Percentiles rank a stretch among this genome's conserved stretches.
These are phyloP conservation scores for Melanchra persicariae DNA, from an alignment of 2,888 invertebrate genomes.

Conservation along the genomic window DNA sequence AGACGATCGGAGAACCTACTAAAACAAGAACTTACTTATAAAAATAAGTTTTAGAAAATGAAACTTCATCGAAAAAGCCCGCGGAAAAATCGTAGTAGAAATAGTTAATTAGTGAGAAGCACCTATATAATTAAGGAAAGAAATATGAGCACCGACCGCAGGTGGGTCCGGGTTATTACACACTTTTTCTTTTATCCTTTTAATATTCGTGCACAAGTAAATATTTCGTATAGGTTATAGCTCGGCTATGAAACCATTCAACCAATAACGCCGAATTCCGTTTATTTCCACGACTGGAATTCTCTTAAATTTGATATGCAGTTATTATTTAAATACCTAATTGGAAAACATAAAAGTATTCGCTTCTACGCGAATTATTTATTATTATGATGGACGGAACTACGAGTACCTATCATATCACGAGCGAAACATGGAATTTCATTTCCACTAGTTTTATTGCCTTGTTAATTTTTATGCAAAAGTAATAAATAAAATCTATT, in stretches of 20 bases:
- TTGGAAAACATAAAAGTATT: not conserved
- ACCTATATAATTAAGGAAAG: conserved; percentile 28
- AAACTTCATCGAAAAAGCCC: not conserved
- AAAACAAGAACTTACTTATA: not conserved
- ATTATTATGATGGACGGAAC: not conserved
- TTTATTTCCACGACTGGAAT: not conserved
- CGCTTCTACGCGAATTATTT: not conserved
- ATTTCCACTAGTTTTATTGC: not conserved
- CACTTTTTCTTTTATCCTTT: conserved; percentile 8
- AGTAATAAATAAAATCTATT: too few relatives aligned
- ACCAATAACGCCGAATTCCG: not conserved
- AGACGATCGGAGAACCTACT: too few relatives aligned
- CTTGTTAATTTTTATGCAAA: not conserved
- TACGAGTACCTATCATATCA: not conserved
- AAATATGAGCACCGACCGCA: conserved; percentile 22
- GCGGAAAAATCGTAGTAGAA: not conserved
- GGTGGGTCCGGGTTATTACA: conserved; percentile 17
- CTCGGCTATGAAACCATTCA: conserved; percentile 15
- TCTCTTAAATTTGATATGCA: not conserved
- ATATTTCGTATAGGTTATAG: conserved; percentile 15
- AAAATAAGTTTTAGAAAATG: conserved; percentile 1
- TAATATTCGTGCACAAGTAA: conserved; percentile 10
- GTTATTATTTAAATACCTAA: not conserved
- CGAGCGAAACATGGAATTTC: not conserved
- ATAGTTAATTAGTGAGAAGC: conserved; percentile 25